Conservation (phyloP, 2,113 vertebrate genomes). For the Xenopus tropicalis region DNA sequence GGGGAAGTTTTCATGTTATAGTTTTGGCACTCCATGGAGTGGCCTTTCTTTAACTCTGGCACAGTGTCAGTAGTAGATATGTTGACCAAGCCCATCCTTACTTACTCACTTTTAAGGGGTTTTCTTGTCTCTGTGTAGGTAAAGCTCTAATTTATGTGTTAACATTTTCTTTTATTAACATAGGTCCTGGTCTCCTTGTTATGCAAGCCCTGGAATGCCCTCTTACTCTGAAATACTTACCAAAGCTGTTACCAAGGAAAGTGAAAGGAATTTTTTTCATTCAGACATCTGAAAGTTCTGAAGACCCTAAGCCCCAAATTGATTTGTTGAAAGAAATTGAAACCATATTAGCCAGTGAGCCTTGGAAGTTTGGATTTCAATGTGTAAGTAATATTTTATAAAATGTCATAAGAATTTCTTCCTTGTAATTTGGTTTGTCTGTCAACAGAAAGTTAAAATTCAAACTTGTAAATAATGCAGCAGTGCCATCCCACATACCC, state of each 20-base stretch:
- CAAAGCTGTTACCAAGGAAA: slow-evolving; percentile 61
- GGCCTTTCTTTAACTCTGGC: no score
- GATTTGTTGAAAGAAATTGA: slow-evolving; percentile 49
- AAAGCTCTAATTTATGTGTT: background rate
- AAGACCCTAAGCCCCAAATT: background rate
- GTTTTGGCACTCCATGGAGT: no score
- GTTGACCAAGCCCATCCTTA: no score
- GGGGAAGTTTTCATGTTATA: no score
- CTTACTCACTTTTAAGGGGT: no score
- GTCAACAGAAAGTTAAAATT: no score
- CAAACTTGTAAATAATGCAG: no score
- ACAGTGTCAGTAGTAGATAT: no score
- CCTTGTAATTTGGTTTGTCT: no score
- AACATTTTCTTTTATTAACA: slow-evolving; percentile 1
- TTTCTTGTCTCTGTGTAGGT: no score
- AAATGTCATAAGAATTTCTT: no score
- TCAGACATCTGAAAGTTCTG: accelerated
- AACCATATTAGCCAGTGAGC: slow-evolving; percentile 53
- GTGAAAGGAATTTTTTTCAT: slow-evolving; percentile 56
- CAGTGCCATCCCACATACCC: no score
- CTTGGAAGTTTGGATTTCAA: slow-evolving; percentile 72
- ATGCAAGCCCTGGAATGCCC: slow-evolving; percentile 60
- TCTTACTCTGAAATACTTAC: slow-evolving; percentile 62
- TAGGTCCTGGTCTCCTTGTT: slow-evolving; percentile 55
- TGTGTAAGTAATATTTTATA: slow-evolving; percentile 57